Evolutionary conservation across 2,113 vertebrate species (phyloP).

Genomic region (Egretta garzetta): DNA sequence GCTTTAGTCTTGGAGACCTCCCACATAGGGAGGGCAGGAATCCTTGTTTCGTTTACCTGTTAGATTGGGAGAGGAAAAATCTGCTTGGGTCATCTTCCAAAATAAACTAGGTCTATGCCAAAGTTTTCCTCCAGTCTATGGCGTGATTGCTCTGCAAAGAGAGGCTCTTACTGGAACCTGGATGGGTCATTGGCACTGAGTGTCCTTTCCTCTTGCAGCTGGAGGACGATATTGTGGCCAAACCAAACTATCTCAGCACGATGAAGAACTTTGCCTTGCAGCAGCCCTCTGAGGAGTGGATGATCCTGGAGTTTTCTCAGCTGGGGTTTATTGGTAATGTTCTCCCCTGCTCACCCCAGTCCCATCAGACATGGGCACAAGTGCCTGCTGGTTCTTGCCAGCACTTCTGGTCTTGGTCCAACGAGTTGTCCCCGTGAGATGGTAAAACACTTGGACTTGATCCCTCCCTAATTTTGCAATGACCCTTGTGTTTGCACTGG

Average conservation of each 20-base stretch:
- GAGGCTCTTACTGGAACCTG: background rate
- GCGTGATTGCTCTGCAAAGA: background rate
- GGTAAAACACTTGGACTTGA: background rate
- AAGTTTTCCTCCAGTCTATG: background rate
- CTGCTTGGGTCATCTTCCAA: background rate
- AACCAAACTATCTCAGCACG: conserved; percentile 97
- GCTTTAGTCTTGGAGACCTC: background rate
- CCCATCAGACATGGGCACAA: background rate
- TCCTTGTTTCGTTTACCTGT: background rate
- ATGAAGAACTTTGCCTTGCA: conserved; percentile 99
- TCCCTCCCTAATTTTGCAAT: background rate
- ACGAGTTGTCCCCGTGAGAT: background rate
- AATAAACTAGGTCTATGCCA: background rate
- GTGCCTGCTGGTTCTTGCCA: background rate
- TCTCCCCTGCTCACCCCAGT: background rate
- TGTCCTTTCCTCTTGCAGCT: conserved; percentile 77
- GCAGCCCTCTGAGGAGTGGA: conserved; percentile 98
- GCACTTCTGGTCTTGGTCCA: background rate
- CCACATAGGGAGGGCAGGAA: background rate
- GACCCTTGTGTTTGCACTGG: background rate
- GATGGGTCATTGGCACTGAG: background rate
- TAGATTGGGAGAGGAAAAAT: background rate
- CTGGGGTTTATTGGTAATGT: conserved; percentile 92
- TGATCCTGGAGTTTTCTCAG: conserved; percentile 99
- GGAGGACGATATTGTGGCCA: conserved; percentile 97